Conservation (phyloP, 1,140 invertebrate species). For the Kradibia gibbosae region DNA sequence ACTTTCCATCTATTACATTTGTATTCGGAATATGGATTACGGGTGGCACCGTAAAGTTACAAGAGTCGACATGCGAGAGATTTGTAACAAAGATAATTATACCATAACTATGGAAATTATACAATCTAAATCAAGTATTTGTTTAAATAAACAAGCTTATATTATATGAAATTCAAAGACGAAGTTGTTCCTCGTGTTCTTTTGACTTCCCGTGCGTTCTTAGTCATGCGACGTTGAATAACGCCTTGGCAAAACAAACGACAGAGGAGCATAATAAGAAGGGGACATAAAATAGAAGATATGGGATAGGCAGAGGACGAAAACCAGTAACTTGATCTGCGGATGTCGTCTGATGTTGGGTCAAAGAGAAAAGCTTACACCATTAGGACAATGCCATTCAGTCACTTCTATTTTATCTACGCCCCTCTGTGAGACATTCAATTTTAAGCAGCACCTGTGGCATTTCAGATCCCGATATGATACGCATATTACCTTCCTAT, state of each 20-base stretch:
- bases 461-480: constrained; percentile 15
- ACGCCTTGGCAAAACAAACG: constrained; percentile 26
- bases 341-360: constrained; percentile 38
- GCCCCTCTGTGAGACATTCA: constrained; percentile 4
- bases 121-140: too few species aligned
- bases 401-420: constrained; percentile 16
- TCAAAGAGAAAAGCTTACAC: constrained; percentile 48
- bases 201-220: too few species aligned
- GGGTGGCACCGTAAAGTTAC: too few species aligned
- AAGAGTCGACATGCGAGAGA: too few species aligned
- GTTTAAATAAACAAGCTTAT: too few species aligned
- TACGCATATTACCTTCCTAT: background rate
- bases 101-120: too few species aligned
- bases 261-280: background rate
- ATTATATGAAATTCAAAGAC: too few species aligned
- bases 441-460: constrained; percentile 49
- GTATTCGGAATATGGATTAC: too few species aligned
- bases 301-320: background rate
- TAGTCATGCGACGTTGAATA: background rate
- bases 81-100: too few species aligned
- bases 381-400: constrained; percentile 22
- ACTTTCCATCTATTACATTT: too few species aligned
- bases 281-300: background rate
- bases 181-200: too few species aligned
- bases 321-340: constrained; percentile 46